Percentiles rank a stretch among this genome's conserved stretches.
Conservation (phyloP, 2,797 vertebrate species). For the Chrosomus eos region DNA sequence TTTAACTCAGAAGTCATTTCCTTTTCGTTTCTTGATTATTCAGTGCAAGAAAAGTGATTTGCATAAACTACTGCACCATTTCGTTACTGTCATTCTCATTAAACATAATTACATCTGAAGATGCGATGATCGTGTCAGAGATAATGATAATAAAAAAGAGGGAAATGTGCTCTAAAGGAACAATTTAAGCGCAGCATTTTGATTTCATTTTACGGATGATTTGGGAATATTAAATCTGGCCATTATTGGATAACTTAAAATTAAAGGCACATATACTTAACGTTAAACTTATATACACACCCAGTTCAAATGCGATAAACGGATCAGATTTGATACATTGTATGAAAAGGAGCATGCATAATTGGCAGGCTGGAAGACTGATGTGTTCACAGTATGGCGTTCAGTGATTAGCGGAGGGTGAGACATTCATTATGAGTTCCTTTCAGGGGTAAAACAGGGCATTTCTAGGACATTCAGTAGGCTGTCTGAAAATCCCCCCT, state of each 20-base stretch:
- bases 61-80: slow-evolving; percentile 67
- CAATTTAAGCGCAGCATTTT: slow-evolving; percentile 3
- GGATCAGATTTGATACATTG: slow-evolving; percentile 28
- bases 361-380: slow-evolving; percentile 47
- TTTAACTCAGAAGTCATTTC: slow-evolving; percentile 73
- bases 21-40: slow-evolving; percentile 74
- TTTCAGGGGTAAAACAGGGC: slow-evolving; percentile 63
- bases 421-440: slow-evolving; percentile 69
- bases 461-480: slow-evolving; percentile 60
- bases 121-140: slow-evolving; percentile 59
- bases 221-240: slow-evolving; percentile 3
- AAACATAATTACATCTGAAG: slow-evolving; percentile 65
- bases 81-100: slow-evolving; percentile 71
- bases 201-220: not conserved
- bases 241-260: slow-evolving; percentile 25
- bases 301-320: slow-evolving; percentile 5
- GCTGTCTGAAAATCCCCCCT: slow-evolving; percentile 64
- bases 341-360: slow-evolving; percentile 25
- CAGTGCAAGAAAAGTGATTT: slow-evolving; percentile 71
- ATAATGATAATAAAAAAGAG: slow-evolving; percentile 39
- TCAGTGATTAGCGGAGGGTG: slow-evolving; percentile 67
- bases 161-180: slow-evolving; percentile 6
- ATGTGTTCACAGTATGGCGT: slow-evolving; percentile 60
- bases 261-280: slow-evolving; percentile 4
- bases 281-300: not conserved